Evolutionary conservation across 2,888 invertebrate species (phyloP).

Genomic region (Orthosia incerta): DNA sequence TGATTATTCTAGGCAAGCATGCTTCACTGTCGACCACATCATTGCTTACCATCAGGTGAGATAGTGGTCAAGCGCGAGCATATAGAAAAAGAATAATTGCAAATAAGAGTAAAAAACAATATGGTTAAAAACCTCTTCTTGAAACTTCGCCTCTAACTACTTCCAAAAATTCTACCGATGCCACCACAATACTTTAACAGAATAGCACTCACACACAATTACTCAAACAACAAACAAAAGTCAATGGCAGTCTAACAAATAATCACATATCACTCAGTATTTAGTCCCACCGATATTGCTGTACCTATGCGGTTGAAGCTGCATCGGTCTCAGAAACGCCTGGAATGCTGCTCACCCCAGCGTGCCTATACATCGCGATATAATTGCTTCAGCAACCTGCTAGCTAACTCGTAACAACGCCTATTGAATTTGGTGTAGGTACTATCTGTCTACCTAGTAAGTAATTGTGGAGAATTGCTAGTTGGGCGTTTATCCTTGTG

Average conservation of each 20-base stretch:
- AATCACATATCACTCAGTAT: conserved; percentile 22
- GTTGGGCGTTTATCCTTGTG: conserved; percentile 3
- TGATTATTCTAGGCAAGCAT: no score
- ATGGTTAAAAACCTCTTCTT: not conserved
- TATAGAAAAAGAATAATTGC: no score
- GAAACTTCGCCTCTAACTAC: not conserved
- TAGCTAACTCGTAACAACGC: conserved; percentile 34
- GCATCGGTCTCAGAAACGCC: conserved; percentile 34
- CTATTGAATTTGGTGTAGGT: conserved; percentile 45
- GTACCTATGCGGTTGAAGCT: conserved; percentile 35
- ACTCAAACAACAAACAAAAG: conserved; percentile 8
- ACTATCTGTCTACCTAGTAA: conserved; percentile 29
- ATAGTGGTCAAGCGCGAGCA: no score
- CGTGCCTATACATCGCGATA: conserved; percentile 52
- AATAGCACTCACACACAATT: not conserved
- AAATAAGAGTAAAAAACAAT: no score
- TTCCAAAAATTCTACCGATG: not conserved
- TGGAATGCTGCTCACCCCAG: conserved; percentile 54
- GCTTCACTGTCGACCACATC: no score
- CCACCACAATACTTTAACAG: not conserved
- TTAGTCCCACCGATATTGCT: conserved; percentile 4
- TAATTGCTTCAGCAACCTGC: conserved; percentile 47
- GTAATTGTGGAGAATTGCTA: conserved; percentile 28
- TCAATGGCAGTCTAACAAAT: not conserved
- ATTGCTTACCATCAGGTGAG: no score